Conservation (phyloP, 1,140 invertebrate genomes). For the Drosophila kikkawai region DNA sequence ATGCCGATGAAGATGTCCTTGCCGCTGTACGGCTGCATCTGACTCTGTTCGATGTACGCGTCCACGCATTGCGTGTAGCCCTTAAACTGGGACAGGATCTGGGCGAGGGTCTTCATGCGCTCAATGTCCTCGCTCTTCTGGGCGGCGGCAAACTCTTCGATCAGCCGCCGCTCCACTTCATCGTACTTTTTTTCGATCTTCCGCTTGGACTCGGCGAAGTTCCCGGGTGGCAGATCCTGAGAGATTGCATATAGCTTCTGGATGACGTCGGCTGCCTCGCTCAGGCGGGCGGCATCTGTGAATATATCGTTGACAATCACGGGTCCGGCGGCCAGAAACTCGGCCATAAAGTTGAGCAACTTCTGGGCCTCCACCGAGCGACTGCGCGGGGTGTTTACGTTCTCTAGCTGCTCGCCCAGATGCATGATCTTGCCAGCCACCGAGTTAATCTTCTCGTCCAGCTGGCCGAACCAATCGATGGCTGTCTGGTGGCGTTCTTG, state of each 20-base stretch:
- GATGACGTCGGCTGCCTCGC: slow-evolving; percentile 99
- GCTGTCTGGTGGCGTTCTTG: slow-evolving; percentile 93
- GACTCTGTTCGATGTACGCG: slow-evolving; percentile 98
- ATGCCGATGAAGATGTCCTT: slow-evolving; percentile 97
- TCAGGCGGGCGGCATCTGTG: slow-evolving; percentile 93
- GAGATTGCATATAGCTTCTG: slow-evolving; percentile 98
- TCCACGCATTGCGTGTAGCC: slow-evolving; percentile 98
- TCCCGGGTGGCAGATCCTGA: slow-evolving; percentile 95
- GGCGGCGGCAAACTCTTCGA: slow-evolving; percentile 97
- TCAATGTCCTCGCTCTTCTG: slow-evolving; percentile 93
- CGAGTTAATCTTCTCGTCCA: slow-evolving; percentile 98
- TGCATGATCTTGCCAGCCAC: slow-evolving; percentile 99
- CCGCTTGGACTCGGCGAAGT: slow-evolving; percentile 95
- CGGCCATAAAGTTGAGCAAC: slow-evolving; percentile 96
- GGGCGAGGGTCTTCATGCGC: slow-evolving; percentile 97
- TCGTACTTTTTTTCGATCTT: slow-evolving; percentile 98
- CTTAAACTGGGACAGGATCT: slow-evolving; percentile 97
- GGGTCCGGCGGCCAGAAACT: slow-evolving; percentile 95
- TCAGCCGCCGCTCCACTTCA: slow-evolving; percentile 96
- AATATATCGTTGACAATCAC: slow-evolving; percentile 93
- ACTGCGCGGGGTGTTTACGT: slow-evolving; percentile 96
- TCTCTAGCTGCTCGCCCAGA: slow-evolving; percentile 98
- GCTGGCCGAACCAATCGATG: slow-evolving; percentile 94
- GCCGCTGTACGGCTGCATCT: slow-evolving; percentile 90
- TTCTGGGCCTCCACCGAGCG: slow-evolving; percentile 97